These are phyloP conservation scores for Thereuonema tuberculata DNA, from an alignment of 1,140 invertebrate genomes.

Conservation along the genomic window DNA sequence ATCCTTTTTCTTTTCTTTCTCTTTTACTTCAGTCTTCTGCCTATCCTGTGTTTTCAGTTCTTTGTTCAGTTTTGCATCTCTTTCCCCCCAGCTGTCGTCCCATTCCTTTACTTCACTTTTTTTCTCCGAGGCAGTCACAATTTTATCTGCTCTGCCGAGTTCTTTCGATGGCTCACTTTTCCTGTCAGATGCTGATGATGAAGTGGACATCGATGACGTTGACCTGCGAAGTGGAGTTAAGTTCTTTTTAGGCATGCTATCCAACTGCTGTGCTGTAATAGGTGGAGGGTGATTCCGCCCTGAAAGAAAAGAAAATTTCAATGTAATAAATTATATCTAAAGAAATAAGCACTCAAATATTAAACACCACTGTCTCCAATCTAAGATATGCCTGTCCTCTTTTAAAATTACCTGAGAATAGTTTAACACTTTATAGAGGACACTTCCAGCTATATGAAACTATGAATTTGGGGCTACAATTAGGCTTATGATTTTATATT, in stretches of 20 bases:
- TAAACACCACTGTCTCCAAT: too few species aligned
- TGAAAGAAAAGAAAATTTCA: conserved; percentile 14
- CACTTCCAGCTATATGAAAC: too few species aligned
- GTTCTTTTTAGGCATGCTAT: conserved; percentile 28
- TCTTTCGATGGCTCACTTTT: conserved; percentile 29
- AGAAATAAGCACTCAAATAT: too few species aligned
- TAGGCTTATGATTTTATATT: too few species aligned
- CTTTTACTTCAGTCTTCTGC: conserved; percentile 3
- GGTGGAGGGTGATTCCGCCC: conserved; percentile 25
- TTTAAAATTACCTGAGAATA: too few species aligned
- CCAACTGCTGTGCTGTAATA: conserved; percentile 29
- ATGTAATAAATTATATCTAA: too few species aligned
- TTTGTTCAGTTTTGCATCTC: neutral
- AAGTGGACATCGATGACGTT: conserved; percentile 26
- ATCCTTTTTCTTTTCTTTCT: conserved; percentile 18
- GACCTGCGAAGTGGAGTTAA: conserved; percentile 32
- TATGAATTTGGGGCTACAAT: too few species aligned
- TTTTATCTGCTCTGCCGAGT: neutral
- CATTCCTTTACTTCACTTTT: neutral
- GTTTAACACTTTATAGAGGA: too few species aligned
- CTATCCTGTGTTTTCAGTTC: neutral
- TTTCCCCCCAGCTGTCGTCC: neutral
- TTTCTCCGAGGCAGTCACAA: neutral
- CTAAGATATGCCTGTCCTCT: too few species aligned
- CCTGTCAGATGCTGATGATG: conserved; percentile 23